These are phyloP conservation scores for Anolis sagrei DNA, from an alignment of 2,113 vertebrate genomes.

Conservation along the genomic window DNA sequence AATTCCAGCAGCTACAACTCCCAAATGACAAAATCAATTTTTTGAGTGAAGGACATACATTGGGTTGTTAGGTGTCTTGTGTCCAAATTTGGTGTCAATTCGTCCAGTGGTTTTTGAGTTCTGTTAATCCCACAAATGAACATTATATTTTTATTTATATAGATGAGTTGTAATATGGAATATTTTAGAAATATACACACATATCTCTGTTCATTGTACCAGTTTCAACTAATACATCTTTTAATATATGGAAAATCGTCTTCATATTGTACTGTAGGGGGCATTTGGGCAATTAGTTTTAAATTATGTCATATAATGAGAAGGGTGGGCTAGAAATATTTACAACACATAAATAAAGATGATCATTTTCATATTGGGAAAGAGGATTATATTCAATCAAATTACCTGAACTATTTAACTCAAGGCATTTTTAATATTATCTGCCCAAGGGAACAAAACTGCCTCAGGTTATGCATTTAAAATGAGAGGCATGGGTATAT, in stretches of 20 bases:
- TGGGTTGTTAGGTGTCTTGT: too few relatives aligned
- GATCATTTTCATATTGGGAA: not conserved
- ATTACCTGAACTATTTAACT: not conserved
- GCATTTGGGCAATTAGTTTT: not conserved
- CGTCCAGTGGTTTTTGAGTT: too few relatives aligned
- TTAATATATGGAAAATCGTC: not conserved
- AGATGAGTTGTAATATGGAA: too few relatives aligned
- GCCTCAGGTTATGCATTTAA: not conserved
- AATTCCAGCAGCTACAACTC: too few relatives aligned
- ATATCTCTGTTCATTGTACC: not conserved
- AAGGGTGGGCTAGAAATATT: not conserved
- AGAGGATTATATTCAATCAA: not conserved
- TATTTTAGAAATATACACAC: not conserved
- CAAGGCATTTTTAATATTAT: not conserved
- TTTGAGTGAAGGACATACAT: too few relatives aligned
- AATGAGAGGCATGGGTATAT: not conserved
- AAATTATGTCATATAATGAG: not conserved
- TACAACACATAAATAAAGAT: not conserved
- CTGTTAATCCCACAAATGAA: too few relatives aligned
- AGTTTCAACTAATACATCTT: not conserved
- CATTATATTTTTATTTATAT: too few relatives aligned
- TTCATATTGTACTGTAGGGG: not conserved
- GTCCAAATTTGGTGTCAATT: too few relatives aligned
- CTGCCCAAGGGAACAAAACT: constrained; percentile 1
- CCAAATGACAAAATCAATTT: too few relatives aligned